These are phyloP conservation scores for Cancer borealis DNA, from an alignment of 2,888 invertebrate genomes.

Conservation along the genomic window DNA sequence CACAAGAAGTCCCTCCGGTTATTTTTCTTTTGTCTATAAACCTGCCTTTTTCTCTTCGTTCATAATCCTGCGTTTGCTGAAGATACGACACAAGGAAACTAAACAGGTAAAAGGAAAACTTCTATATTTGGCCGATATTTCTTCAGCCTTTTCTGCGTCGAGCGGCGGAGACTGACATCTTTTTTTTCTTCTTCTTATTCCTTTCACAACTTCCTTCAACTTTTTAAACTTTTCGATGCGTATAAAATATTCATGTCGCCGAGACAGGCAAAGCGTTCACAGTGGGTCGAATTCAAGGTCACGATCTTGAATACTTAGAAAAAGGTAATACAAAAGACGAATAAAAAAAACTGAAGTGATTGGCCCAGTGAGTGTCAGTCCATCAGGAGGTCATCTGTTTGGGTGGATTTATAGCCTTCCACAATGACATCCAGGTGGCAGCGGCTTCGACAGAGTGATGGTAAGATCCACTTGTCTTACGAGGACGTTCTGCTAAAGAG, in stretches of 20 bases:
- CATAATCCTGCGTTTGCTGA: too few relatives aligned
- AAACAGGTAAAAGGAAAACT: too few relatives aligned
- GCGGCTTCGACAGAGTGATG: conserved; percentile 7
- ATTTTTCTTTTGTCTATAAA: too few relatives aligned
- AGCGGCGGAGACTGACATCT: too few relatives aligned
- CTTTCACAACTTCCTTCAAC: neutral
- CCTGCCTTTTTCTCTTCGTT: too few relatives aligned
- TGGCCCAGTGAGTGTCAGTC: neutral
- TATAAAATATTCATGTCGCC: neutral
- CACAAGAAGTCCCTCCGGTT: neutral
- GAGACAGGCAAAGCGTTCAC: neutral
- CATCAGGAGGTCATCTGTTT: neutral
- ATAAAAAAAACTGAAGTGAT: neutral
- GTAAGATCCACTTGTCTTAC: neutral
- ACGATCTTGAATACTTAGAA: neutral
- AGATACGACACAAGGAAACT: too few relatives aligned
- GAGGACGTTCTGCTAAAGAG: neutral
- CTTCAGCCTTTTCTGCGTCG: too few relatives aligned
- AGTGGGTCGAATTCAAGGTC: neutral
- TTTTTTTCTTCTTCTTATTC: too few relatives aligned
- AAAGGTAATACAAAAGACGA: neutral
- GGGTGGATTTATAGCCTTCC: neutral
- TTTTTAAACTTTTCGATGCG: neutral
- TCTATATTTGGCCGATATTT: too few relatives aligned
- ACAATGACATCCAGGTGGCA: neutral